Conservation (phyloP, 2,797 vertebrate species). For the Meriones psammophilus region DNA sequence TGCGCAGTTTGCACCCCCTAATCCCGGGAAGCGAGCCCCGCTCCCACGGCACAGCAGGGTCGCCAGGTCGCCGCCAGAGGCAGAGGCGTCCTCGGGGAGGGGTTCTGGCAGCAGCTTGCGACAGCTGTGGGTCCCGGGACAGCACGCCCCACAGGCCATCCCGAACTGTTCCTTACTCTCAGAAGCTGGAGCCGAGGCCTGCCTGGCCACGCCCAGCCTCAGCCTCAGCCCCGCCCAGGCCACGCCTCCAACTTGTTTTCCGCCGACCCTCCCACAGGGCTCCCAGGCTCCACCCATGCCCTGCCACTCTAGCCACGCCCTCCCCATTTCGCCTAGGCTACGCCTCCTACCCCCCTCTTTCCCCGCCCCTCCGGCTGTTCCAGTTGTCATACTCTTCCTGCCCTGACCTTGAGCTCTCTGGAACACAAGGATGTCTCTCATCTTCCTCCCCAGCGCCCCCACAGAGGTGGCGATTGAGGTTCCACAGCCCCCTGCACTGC, state of each 20-base stretch:
- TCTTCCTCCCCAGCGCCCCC: background rate
- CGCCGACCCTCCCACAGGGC: background rate
- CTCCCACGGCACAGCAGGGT: background rate
- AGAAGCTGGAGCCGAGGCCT: rapidly evolving
- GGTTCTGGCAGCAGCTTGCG: background rate
- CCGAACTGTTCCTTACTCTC: background rate
- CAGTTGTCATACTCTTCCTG: too few relatives aligned
- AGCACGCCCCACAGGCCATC: conserved; percentile 33
- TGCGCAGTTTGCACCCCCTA: background rate
- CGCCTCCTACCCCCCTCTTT: background rate
- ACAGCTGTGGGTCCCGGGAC: background rate
- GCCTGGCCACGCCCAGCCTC: background rate
- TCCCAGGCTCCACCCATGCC: background rate
- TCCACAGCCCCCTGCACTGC: background rate
- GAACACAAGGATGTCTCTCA: background rate
- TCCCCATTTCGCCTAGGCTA: too few relatives aligned
- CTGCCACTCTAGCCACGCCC: background rate
- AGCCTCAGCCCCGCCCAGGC: background rate
- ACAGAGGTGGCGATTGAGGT: background rate
- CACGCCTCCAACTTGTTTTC: background rate
- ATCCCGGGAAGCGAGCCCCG: background rate
- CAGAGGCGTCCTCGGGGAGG: background rate
- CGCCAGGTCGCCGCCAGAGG: background rate
- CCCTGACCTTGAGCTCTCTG: conserved; percentile 30
- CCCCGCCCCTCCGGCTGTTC: background rate